These are phyloP conservation scores for Phoronis australis DNA, from an alignment of 2,888 invertebrate species.

Conservation along the genomic window DNA sequence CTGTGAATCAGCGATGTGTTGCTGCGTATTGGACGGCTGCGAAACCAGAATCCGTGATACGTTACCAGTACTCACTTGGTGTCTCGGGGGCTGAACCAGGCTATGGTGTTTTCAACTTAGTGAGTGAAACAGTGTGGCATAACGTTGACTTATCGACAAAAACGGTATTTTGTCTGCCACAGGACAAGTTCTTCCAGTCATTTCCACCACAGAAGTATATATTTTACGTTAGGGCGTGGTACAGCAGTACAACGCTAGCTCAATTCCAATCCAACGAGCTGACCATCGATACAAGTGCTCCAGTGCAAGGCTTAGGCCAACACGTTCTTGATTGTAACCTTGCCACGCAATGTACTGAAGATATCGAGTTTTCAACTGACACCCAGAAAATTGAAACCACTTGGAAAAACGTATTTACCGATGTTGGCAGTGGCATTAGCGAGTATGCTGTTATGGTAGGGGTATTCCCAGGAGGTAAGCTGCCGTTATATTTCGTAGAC, in stretches of 20 bases:
- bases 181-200: conserved; percentile 7
- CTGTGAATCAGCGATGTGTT: no score
- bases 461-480: conserved; percentile 9
- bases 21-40: no score
- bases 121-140: conserved; percentile 16
- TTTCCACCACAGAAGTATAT: conserved; percentile 1
- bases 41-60: no score
- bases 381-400: background rate
- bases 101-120: conserved; percentile 14
- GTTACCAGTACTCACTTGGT: conserved; percentile 21
- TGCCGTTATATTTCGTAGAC: conserved; percentile 5
- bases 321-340: no score
- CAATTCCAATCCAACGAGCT: background rate
- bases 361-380: background rate
- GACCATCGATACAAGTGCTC: conserved; percentile 3
- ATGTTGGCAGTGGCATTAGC: conserved; percentile 1
- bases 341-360: background rate
- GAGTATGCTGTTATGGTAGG: conserved; percentile 5
- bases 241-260: no score
- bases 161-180: no score
- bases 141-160: no score
- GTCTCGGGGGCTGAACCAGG: conserved; percentile 12
- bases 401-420: conserved; percentile 5
- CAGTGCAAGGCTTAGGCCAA: conserved; percentile 1
- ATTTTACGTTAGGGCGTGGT: no score